phyloP scores from a whole-genome alignment of 2,113 vertebrate species.

The Collichthys lucidus region DNA sequence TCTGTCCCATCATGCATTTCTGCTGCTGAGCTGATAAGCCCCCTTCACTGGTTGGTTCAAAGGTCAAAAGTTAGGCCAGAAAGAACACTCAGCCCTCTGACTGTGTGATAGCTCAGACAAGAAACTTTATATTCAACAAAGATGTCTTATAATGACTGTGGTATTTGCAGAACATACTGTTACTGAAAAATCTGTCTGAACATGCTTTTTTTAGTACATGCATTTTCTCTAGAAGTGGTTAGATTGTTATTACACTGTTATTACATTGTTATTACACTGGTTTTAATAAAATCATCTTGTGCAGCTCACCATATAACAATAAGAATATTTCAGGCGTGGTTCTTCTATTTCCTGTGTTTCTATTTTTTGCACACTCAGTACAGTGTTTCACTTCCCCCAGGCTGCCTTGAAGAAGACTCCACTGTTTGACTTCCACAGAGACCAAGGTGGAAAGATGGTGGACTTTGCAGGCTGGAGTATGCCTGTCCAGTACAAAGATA shows the following conservation, averaged over 20 bases:
- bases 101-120: not conserved
- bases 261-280: too few species aligned
- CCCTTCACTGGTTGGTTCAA: conserved; percentile 41
- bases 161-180: not conserved
- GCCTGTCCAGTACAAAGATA: conserved; percentile 80
- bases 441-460: conserved; percentile 78
- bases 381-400: conserved; percentile 33
- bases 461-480: conserved; percentile 80
- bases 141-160: not conserved
- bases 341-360: not conserved
- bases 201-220: not conserved
- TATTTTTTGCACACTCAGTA: not conserved
- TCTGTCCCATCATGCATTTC: conserved; percentile 48
- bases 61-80: conserved; percentile 41
- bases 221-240: not conserved
- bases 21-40: conserved; percentile 62
- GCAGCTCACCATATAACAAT: not conserved
- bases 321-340: not conserved
- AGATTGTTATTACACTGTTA: not conserved
- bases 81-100: not conserved
- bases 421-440: conserved; percentile 76
- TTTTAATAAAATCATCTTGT: too few species aligned
- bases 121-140: not conserved
- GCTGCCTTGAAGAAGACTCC: conserved; percentile 66
- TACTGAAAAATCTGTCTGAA: too few species aligned